Evolutionary conservation across 1,140 invertebrate genomes (phyloP).

Genomic region (Chlorops oryzae): DNA sequence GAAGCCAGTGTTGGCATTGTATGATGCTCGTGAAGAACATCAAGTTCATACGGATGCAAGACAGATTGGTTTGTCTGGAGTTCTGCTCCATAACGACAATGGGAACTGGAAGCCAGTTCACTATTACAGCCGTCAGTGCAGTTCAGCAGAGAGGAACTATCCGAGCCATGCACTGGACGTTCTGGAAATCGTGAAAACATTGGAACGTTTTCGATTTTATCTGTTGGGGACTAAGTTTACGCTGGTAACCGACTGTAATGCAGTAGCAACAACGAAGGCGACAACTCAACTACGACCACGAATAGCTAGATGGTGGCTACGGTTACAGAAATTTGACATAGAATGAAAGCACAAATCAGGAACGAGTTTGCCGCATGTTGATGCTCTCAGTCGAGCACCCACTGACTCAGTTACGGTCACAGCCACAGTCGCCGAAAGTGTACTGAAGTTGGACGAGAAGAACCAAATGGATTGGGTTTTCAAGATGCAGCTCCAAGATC

Average conservation of each 20-base stretch:
- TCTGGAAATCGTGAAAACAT: background rate
- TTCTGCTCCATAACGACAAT: background rate
- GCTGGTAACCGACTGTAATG: too few species aligned
- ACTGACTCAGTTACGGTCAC: background rate
- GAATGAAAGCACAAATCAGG: background rate
- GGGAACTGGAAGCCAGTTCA: background rate
- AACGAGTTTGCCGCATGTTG: background rate
- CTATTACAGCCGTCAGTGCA: background rate
- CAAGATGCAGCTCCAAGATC: too few species aligned
- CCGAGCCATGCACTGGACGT: background rate
- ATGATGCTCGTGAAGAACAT: background rate
- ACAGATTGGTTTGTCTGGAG: background rate
- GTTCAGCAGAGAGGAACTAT: background rate
- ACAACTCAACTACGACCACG: too few species aligned
- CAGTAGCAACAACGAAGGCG: too few species aligned
- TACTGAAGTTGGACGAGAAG: too few species aligned
- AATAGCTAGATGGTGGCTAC: too few species aligned
- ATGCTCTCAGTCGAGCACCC: background rate
- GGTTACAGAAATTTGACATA: background rate
- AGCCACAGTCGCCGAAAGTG: background rate
- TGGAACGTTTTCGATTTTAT: background rate
- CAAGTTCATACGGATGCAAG: constrained; percentile 2
- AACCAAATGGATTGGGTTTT: too few species aligned
- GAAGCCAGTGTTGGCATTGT: background rate
- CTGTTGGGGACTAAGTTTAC: background rate